Conservation (phyloP, 2,888 invertebrate species). For the Hirtodrosophila trivittata region DNA sequence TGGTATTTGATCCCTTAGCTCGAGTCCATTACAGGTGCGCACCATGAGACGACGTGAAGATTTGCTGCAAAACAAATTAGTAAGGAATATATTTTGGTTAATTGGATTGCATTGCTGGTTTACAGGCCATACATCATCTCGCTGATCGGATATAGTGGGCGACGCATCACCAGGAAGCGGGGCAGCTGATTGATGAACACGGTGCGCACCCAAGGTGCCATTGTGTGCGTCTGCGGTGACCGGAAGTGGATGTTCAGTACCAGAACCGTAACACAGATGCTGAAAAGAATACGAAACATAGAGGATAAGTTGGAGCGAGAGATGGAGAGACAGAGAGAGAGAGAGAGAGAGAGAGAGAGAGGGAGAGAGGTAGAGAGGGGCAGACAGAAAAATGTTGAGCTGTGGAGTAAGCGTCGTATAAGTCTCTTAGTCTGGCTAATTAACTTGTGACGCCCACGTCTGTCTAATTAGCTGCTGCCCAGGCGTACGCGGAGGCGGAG, state of each 20-base stretch:
- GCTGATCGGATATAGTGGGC: constrained; percentile 87
- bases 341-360: neutral
- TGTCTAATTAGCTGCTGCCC: constrained; percentile 68
- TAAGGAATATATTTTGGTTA: neutral
- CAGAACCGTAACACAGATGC: constrained; percentile 97
- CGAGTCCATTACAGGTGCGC: constrained; percentile 90
- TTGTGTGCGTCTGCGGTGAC: constrained; percentile 98
- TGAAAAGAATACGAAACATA: constrained; percentile 80
- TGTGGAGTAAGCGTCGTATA: constrained; percentile 37
- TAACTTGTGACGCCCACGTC: constrained; percentile 74
- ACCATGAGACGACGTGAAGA: constrained; percentile 88
- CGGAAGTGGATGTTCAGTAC: constrained; percentile 99
- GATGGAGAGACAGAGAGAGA: neutral
- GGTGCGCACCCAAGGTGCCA: constrained; percentile 98
- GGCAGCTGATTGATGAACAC: constrained; percentile 98
- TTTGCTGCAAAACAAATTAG: constrained; percentile 79
- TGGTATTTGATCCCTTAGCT: constrained; percentile 87
- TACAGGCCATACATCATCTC: constrained; percentile 82
- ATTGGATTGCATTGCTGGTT: no score
- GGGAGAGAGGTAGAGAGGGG: constrained; percentile 1
- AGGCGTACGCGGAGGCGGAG: constrained; percentile 6
- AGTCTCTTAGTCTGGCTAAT: constrained; percentile 65
- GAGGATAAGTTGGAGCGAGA: neutral
- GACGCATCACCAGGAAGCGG: constrained; percentile 95
- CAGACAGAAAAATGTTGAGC: constrained; percentile 25